These are phyloP conservation scores for Cotesia vestalis DNA, from an alignment of 1,140 invertebrate genomes.

Conservation along the genomic window DNA sequence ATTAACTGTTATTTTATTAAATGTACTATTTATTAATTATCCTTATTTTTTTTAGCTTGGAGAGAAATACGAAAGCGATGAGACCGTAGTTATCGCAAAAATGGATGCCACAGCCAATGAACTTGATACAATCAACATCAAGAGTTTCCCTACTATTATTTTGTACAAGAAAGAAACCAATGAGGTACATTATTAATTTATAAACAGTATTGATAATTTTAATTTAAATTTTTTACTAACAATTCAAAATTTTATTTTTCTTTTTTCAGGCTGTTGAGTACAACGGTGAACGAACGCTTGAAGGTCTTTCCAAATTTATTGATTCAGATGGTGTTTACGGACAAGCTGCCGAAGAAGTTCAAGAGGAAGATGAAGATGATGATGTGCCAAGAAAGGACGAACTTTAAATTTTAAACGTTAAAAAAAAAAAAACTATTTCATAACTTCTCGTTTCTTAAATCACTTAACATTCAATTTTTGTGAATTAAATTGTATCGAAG, in stretches of 20 bases:
- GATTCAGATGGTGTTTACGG: conserved; percentile 79
- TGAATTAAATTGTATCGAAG: background rate
- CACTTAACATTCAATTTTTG: conserved; percentile 5
- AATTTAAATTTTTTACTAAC: conserved; percentile 22
- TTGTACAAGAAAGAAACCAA: conserved; percentile 93
- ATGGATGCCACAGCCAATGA: conserved; percentile 99
- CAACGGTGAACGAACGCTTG: conserved; percentile 93
- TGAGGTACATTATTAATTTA: conserved; percentile 70
- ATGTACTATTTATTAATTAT: background rate
- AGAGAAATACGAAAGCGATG: conserved; percentile 87
- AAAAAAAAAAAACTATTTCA: conserved; percentile 40
- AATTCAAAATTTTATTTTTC: conserved; percentile 35
- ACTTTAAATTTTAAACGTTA: conserved; percentile 65
- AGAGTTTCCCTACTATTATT: conserved; percentile 96
- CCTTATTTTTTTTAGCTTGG: conserved; percentile 69
- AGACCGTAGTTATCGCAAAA: conserved; percentile 93
- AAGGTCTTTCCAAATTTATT: conserved; percentile 92
- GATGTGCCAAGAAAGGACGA: conserved; percentile 75
- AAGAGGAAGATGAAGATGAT: conserved; percentile 74
- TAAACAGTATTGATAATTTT: background rate
- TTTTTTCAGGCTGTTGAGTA: conserved; percentile 83
- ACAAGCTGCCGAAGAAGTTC: conserved; percentile 70
- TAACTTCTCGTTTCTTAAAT: conserved; percentile 36
- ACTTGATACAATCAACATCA: conserved; percentile 93
- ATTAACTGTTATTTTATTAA: no score